Base-by-base conservation (phyloP, 2,113 vertebrate species). In the Oxyruncus cristatus region DNA sequence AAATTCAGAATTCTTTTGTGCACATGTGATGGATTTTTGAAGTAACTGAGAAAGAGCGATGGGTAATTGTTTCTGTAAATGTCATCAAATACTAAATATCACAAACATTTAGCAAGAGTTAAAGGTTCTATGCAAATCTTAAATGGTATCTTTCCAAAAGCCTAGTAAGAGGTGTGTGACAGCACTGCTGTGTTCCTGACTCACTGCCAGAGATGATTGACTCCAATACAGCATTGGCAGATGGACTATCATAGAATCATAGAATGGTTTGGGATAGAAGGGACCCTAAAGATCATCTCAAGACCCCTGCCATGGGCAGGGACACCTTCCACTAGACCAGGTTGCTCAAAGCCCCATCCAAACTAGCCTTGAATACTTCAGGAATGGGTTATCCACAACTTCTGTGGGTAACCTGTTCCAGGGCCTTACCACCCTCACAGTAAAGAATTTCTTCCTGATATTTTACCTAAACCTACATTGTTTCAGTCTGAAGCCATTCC, bases 231-330 rank as follows among this genome's bases (percentile, higher is more conserved):
- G n/a, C 37, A 22, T 0, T 59, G 70, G 19, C 46, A 63, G 52
- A 22, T 1, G 1, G 19, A 47, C 28, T 68, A 28, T 53, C 4
- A 2, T 1, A 12, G 46, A 68, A 75, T 22, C 3, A 8, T 15
- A 32, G 35, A 62, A 32, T 33, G 47, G 12, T 56, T 55, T 70
- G 72, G 35, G 30, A 14, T 70, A 41, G 26, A 32, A 33, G 79
- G 12, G 42, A 32, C 41, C 41, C 70, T 16, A 33, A 49, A 56
- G 35, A 33, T 70, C 28, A 16, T 63, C 47, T 70, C 55, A 83
- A 13, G 5, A 55, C 41, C 41, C 44, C 16, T 70, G 47, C 21
- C 18, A 32, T 19, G 63, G 17, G 4, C n/a, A 70, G 47, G n/a
- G 12, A 35, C 17, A 32, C 16, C 21, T 76, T 32, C 24, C 41